Base-by-base conservation (phyloP, 2,888 invertebrate genomes). In the Trisateles emortualis region DNA sequence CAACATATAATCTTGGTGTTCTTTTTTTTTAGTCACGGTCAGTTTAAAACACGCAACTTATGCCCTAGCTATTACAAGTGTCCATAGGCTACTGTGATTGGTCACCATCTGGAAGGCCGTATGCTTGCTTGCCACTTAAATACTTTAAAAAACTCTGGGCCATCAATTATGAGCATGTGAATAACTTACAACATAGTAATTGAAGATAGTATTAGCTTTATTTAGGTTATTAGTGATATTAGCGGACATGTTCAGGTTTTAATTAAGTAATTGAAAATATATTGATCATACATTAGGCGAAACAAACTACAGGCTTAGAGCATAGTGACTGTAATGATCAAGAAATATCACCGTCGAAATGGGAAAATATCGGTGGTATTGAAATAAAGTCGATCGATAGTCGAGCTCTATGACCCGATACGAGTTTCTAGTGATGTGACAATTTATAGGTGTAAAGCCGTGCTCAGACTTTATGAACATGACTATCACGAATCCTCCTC, bases 251-350 rank as follows among this genome's bases (percentile, higher is more conserved):
- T 47, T 47, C 19, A 38, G 19, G 19, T 46, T 19, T 38, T 41
- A 48, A 48, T 41, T 48, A 33, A 33, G 48, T 48, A 48, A 48
- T 40, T 41, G 48, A n/a, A 14, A 14, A 32, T 17, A 1, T 14
- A 24, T 10, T n/a, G 0, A 32, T 19, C 14, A 19, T 40, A 40
- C 39, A 40, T n/a, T 24, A 24, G 5, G n/a, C 6, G n/a, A 22
- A 35, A 26, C 29, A 29, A 35, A 35, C 13, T 4, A 9, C 3
- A 26, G 3, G 11, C 9, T 16, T 3, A 4, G 10, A 3, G 26
- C 4, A 9, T 24, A n/a, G 29, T 17, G 41, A 38, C 22, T 14
- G n/a, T 38, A 39, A 43, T 38, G 38, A 43, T 6, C 35, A 9
- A 14, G 11, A 32, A 16, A 29, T 38, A 38, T 38, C 1, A 10